Base-by-base conservation (phyloP, 2,888 invertebrate genomes). In the Mesoligia furuncula region DNA sequence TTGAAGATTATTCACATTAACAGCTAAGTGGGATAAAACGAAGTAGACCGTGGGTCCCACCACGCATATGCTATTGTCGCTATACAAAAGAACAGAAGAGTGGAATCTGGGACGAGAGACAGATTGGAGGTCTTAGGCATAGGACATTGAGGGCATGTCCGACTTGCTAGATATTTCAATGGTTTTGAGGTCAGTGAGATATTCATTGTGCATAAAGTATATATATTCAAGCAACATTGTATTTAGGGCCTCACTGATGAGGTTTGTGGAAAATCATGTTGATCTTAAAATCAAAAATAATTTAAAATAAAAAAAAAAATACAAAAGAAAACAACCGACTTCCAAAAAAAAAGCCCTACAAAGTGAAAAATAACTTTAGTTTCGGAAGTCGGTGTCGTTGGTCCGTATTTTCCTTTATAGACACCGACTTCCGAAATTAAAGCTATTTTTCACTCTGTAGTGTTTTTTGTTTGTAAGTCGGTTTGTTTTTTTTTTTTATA, bases 41-140 rank as follows among this genome's bases (percentile, higher is more conserved):
- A 69, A 68, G 17, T 72, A 73, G 20, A 24, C 42, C 42, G 9
- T 59, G 45, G 20, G 27, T 42, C 4, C 24, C 20, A 24, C 31
- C 48, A 24, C 11, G 11, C 51, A 2, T 42, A 24, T 0, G 17
- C n/a, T 72, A 71, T 78, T 78, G 67, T 57, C 1, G 11, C 2
- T 51, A 20, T 66, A 79, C 67, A 68, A 57, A 67, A 59, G 61
- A 57, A 54, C 54, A 51, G 7, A 36, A 57, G 13, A 45, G n/a
- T 45, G 57, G 24, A 54, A 80, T 70, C 45, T 80, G 61, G 80
- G 59, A 77, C 69, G 27, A 77, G 59, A 61, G 45, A 45, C 31
- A 64, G 64, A 61, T 7, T 24, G 27, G 66, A 81, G 54, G 48
- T 69, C 51, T 54, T 39, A 17, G 27, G 48, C 9, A 31, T 64